Evolutionary conservation across 2,888 invertebrate genomes (phyloP).

Genomic region (Chrysomela aeneicollis): DNA sequence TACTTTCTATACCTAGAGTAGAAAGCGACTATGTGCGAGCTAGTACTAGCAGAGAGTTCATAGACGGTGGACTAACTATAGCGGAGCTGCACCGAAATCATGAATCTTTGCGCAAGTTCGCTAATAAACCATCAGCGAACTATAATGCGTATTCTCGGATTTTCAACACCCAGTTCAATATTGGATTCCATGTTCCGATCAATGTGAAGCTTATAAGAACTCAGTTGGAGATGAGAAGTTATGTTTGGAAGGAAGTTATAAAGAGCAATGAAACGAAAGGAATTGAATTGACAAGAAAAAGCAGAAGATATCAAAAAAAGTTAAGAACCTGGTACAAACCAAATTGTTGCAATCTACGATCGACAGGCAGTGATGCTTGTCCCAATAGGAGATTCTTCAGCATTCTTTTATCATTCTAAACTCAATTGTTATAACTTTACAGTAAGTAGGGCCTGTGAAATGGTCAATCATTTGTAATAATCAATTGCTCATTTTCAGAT

Average conservation of each 20-base stretch:
- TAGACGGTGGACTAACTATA: slow-evolving; percentile 8
- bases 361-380: slow-evolving; percentile 51
- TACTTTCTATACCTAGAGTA: slow-evolving; percentile 10
- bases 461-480: no score
- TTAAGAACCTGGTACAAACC: slow-evolving; percentile 10
- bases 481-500: not conserved
- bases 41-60: slow-evolving; percentile 2
- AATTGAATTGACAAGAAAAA: slow-evolving; percentile 25
- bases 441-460: no score
- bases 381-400: slow-evolving; percentile 47
- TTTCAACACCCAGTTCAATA: not conserved
- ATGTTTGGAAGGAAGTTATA: no score
- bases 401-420: slow-evolving; percentile 42
- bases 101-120: not conserved
- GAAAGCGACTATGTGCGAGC: slow-evolving; percentile 9
- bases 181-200: no score
- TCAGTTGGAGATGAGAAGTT: no score
- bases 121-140: slow-evolving; percentile 21
- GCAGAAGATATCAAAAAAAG: slow-evolving; percentile 12
- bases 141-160: not conserved
- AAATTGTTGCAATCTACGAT: slow-evolving; percentile 45
- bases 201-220: no score
- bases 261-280: slow-evolving; percentile 21
- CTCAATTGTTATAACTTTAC: slow-evolving; percentile 27
- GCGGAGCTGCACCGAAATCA: slow-evolving; percentile 13